Base-by-base conservation (phyloP, 1,140 invertebrate genomes). In the Galleria mellonella region DNA sequence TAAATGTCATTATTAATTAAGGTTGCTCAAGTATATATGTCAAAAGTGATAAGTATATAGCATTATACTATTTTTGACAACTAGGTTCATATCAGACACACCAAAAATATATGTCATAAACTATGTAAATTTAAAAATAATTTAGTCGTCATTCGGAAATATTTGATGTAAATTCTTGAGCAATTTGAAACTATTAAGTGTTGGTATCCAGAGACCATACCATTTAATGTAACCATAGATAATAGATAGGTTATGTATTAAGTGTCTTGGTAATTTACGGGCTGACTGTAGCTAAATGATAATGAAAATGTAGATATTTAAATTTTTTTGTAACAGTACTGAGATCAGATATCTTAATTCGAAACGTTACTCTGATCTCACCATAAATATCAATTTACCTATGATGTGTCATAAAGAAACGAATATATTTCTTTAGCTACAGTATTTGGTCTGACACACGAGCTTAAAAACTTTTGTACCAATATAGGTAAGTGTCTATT, bases 391-490 rank as follows among this genome's bases (percentile, higher is more conserved):
- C 17, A 3, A 6, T 23, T 23, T 23, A 23, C 6, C 6, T 23
- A 23, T 6, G 17, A 2, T 3, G 6, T 23, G 2, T 23, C 17
- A 23, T 23, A 23, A 23, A 23, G 17, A 37, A 37, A 6, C 15
- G 8, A 55, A 51, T 23, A 23, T 23, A 27, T 55, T n/a, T n/a
- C 31, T 40, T 65, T 62, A 64, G 62, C 61, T 58, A 60, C 67
- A 70, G 64, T 51, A 51, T 32, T 46, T 51, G 43, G 56, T 66
- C 58, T 61, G 55, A 58, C 37, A 63, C 49, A 64, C 53, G 74
- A 78, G 74, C 74, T 78, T 78, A 76, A 51, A n/a, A 62, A 44
- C 49, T 70, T 75, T 78, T 78, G 47, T 78, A 78, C 70, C 57
- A 58, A 61, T 48, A 28, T 63, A 69, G 55, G 54, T 69, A 55